phyloP scores from a whole-genome alignment of 2,888 invertebrate genomes.

The Rugalucina vietnamica region DNA sequence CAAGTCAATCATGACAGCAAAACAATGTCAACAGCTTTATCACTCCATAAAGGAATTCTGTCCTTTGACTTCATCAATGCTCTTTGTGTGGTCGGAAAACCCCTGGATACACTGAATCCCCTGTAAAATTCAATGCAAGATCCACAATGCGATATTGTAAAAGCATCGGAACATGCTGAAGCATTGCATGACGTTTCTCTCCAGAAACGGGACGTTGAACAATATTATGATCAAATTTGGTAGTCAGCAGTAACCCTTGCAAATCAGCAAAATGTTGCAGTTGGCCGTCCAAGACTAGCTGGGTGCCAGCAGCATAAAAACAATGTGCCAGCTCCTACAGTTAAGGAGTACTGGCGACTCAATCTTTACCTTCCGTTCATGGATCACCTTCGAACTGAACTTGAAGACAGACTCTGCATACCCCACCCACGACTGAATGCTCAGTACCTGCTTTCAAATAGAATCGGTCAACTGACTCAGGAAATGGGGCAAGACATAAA shows the following conservation, averaged over 20 bases:
- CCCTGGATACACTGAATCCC: conserved; percentile 15
- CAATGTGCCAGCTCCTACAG: conserved; percentile 21
- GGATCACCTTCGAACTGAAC: conserved; percentile 22
- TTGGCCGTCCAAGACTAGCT: conserved; percentile 8
- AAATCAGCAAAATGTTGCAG: not conserved
- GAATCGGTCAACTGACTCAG: conserved; percentile 9
- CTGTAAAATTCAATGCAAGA: conserved; percentile 30
- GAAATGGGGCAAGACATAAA: conserved; percentile 15
- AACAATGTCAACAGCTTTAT: conserved; percentile 23
- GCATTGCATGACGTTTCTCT: conserved; percentile 7
- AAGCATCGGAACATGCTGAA: conserved; percentile 27
- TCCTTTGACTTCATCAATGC: conserved; percentile 24
- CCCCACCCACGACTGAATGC: not conserved
- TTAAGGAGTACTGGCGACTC: conserved; percentile 30
- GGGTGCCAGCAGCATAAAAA: conserved; percentile 10
- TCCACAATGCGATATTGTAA: conserved; percentile 23
- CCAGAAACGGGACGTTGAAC: not conserved
- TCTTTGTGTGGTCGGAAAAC: conserved; percentile 10
- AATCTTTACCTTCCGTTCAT: conserved; percentile 28
- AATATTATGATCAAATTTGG: conserved; percentile 5
- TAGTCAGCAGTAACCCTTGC: not conserved
- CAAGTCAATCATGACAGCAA: not conserved
- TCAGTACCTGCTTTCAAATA: conserved; percentile 22
- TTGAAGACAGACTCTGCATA: conserved; percentile 16
- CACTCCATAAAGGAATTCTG: conserved; percentile 12